Percentiles rank a stretch among this genome's conserved stretches.
Evolutionary conservation across 2,113 vertebrate species (phyloP).

Genomic region (Cyanoramphus novaezelandiae): DNA sequence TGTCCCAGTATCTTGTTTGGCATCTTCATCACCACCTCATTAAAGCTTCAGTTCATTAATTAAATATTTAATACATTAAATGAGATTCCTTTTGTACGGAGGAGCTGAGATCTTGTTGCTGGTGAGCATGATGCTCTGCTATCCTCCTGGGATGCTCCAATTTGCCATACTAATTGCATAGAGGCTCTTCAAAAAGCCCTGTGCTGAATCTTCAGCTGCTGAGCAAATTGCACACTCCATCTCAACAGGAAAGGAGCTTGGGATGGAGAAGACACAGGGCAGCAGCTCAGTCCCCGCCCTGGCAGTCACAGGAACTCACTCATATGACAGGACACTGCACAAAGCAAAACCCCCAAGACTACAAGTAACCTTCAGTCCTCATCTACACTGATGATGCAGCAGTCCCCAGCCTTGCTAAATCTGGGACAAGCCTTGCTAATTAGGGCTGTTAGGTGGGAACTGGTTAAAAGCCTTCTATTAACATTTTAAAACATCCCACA

Average conservation of each 20-base stretch:
- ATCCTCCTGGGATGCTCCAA: conserved; percentile 75
- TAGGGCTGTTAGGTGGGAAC: neutral
- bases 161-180: conserved; percentile 75
- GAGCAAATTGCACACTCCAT: conserved; percentile 28
- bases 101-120: conserved; percentile 66
- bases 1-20: conserved; percentile 60
- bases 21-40: conserved; percentile 71
- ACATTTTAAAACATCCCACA: neutral
- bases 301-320: neutral
- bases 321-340: neutral
- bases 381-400: neutral
- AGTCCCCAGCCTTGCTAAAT: neutral
- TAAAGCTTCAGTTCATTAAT: conserved; percentile 75
- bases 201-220: conserved; percentile 56
- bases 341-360: neutral
- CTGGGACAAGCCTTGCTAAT: neutral
- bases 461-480: neutral
- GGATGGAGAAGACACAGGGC: neutral
- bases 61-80: conserved; percentile 78
- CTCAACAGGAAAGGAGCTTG: conserved; percentile 28
- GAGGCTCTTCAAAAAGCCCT: conserved; percentile 71
- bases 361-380: neutral
- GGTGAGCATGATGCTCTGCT: conserved; percentile 45
- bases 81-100: conserved; percentile 64
- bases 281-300: neutral